Evolutionary conservation across 2,888 invertebrate species (phyloP), one percentile per base, ranked within the genome.

Genomic region (Lycophotia porphyrea): DNA sequence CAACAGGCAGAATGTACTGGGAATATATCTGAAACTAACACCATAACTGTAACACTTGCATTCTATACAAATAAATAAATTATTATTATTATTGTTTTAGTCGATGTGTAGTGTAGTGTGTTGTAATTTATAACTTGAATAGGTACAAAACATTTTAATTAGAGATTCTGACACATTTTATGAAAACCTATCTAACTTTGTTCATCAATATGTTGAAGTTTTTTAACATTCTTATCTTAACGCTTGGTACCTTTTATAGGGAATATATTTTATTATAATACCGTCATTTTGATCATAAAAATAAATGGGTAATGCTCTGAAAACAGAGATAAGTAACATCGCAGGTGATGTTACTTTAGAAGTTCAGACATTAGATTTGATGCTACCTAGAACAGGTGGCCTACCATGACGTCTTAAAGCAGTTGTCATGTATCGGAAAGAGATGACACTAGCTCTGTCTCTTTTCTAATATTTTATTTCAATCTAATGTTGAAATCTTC

Each of bases 281-380:
- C 42, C 9, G 52, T 65, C 72, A 64, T 81, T 64, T 75, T 68
- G 70, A 76, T 73, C 75, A 68, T 82, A 82, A 82, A 83, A 79
- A 71, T 71, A 47, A 82, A 82, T 68, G 79, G 70, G 83, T 71
- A 82, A 82, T 70, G 75, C 47, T 63, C 52, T 79, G 72, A 67
- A 75, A 79, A 75, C 18, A 64, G 44, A 47, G 83, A 75, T 73
- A 75, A 72, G 60, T 49, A 52, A 52, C 66, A n/a, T n/a, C 58
- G 3, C 66, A 65, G 82, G 52, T 68, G 74, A 74, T 49, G 42
- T 65, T 60, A 52, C 49, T 65, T 36, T 52, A 34, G 58, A 36
- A 78, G 42, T 73, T 65, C 49, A 44, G 58, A 21, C 42, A 52
- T 73, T 31, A 27, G 21, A 42, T 65, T 74, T 60, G 18, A 80